A percentile compares a stretch with the other conserved stretches of the same genome.
phyloP scores from a whole-genome alignment of 2,797 vertebrate species.

The Pangasius larnaudii region DNA sequence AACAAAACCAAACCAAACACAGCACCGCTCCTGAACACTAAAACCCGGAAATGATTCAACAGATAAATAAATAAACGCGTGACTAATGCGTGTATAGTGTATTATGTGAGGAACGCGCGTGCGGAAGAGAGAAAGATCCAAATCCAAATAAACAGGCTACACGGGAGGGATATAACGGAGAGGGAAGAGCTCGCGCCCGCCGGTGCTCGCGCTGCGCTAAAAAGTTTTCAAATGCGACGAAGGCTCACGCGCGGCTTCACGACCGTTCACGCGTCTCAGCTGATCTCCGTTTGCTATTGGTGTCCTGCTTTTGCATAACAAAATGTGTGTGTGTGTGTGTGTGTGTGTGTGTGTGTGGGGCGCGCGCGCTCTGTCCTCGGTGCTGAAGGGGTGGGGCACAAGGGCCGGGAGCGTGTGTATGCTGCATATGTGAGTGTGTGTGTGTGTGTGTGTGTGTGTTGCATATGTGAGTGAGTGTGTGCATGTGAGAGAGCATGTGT shows the following conservation, averaged over 20 bases:
- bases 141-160: background rate
- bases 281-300: conserved; percentile 64
- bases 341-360: background rate
- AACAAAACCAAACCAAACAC: background rate
- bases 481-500: too few relatives aligned
- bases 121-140: background rate
- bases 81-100: background rate
- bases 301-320: conserved; percentile 58
- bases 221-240: conserved; percentile 61
- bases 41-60: background rate
- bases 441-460: too few relatives aligned
- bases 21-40: background rate
- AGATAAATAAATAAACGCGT: background rate
- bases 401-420: conserved; percentile 25
- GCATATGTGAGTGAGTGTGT: too few relatives aligned
- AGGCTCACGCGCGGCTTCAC: background rate
- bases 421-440: background rate
- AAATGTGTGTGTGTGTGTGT: conserved; percentile 13
- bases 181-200: conserved; percentile 36
- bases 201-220: conserved; percentile 39
- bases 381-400: conserved; percentile 75
- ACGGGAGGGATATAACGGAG: background rate
- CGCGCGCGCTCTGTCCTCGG: conserved; percentile 75
- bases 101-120: background rate
- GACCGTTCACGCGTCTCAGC: conserved; percentile 46